These are phyloP conservation scores for Tetragonula carbonaria DNA, from an alignment of 2,888 invertebrate species.

Conservation along the genomic window DNA sequence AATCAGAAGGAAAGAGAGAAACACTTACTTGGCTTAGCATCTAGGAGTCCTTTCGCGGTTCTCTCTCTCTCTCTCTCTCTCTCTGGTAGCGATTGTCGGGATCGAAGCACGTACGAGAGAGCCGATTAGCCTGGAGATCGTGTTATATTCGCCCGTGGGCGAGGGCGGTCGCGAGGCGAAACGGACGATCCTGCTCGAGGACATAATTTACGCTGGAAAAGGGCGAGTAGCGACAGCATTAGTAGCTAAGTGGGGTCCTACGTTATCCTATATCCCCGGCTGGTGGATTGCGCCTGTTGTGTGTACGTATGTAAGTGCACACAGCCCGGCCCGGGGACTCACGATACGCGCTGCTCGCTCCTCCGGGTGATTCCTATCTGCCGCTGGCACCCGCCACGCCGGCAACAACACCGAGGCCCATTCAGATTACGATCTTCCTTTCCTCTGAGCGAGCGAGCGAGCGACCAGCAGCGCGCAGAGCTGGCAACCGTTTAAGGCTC, in stretches of 20 bases:
- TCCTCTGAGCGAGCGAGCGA: constrained; percentile 52
- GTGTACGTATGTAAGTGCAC: constrained; percentile 68
- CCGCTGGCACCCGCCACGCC: constrained; percentile 75
- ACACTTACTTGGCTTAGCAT: background rate
- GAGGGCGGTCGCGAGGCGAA: constrained; percentile 61
- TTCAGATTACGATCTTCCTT: constrained; percentile 77
- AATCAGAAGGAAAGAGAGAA: background rate
- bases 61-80: background rate
- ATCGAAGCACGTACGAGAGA: constrained; percentile 60
- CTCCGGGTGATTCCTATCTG: constrained; percentile 74
- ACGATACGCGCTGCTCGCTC: constrained; percentile 55
- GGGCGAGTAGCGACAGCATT: constrained; percentile 82
- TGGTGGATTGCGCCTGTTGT: constrained; percentile 72
- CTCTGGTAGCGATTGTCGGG: constrained; percentile 63
- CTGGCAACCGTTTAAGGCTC: constrained; percentile 35
- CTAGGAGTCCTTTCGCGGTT: constrained; percentile 12
- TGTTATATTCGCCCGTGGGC: constrained; percentile 67
- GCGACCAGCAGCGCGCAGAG: background rate
- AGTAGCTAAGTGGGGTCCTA: constrained; percentile 82
- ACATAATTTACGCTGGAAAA: constrained; percentile 79
- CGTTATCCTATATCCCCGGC: constrained; percentile 79
- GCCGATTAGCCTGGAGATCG: constrained; percentile 70
- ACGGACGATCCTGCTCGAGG: constrained; percentile 73
- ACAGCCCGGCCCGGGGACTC: constrained; percentile 45
- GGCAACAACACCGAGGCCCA: constrained; percentile 72